These are phyloP conservation scores for Mungos mungo DNA, from an alignment of 2,113 vertebrate species.

Conservation along the genomic window DNA sequence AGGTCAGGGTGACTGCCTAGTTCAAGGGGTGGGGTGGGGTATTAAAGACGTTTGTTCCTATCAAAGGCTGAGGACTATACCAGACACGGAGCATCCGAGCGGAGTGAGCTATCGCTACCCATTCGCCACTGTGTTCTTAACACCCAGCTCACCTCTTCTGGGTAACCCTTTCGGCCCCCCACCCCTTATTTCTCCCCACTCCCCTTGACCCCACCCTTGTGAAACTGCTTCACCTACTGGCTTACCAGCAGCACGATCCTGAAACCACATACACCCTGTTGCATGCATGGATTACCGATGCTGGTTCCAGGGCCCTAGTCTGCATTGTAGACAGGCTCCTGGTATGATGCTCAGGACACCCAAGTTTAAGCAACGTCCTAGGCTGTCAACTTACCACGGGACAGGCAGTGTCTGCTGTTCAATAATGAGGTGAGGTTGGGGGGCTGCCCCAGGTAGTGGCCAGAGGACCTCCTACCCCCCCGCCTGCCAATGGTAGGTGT, in stretches of 20 bases:
- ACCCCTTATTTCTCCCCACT: neutral
- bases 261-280: neutral
- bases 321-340: neutral
- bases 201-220: neutral
- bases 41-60: neutral
- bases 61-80: neutral
- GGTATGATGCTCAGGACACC: neutral
- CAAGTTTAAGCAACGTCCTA: neutral
- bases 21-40: neutral
- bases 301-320: neutral
- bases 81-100: neutral
- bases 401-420: neutral
- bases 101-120: neutral
- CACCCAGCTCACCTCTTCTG: neutral
- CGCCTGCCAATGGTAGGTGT: rapidly evolving
- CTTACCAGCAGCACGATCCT: neutral
- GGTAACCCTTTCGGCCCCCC: neutral
- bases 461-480: neutral
- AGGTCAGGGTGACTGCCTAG: neutral
- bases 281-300: neutral
- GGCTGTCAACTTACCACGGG: rapidly evolving
- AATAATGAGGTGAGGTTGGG: neutral
- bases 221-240: neutral
- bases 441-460: too few species aligned
- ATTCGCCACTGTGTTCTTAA: neutral